Evolutionary conservation across 30 jellyfish, hydroid and myxozoan genomes (phyloP).

Genomic region (Turritopsis dohrnii): DNA sequence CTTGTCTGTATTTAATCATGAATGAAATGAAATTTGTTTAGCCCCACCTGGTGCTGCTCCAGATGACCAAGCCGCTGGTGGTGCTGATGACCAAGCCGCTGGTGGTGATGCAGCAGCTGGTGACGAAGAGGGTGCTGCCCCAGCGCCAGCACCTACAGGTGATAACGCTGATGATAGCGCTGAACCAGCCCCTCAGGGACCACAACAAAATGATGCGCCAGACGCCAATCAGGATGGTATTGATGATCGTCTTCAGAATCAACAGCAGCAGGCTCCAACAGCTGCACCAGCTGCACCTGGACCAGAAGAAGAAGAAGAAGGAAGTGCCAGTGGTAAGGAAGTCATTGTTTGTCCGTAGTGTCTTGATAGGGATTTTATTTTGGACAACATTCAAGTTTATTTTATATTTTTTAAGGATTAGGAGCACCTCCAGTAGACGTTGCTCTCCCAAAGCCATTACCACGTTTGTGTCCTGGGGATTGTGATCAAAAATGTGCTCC

Average conservation of each 20-base stretch:
- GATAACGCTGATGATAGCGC: conserved; percentile 23
- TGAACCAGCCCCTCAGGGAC: conserved; percentile 15
- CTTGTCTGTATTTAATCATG: too few relatives aligned
- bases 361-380: neutral
- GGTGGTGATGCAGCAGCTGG: conserved; percentile 19
- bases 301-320: conserved; percentile 34
- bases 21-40: neutral
- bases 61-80: conserved; percentile 22
- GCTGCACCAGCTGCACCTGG: conserved; percentile 28
- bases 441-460: conserved; percentile 23
- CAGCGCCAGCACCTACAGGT: conserved; percentile 29
- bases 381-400: neutral
- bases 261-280: conserved; percentile 24
- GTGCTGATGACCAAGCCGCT: conserved; percentile 18
- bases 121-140: conserved; percentile 33
- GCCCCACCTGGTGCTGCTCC: conserved; percentile 7
- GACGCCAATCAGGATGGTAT: conserved; percentile 12
- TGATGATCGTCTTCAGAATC: conserved; percentile 22
- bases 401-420: neutral
- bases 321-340: conserved; percentile 34
- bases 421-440: conserved; percentile 47
- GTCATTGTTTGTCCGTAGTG: neutral
- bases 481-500: conserved; percentile 57
- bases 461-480: conserved; percentile 53
- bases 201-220: conserved; percentile 17